phyloP scores from a whole-genome alignment of 2,888 invertebrate genomes.

The Patella ulyssiponensis region DNA sequence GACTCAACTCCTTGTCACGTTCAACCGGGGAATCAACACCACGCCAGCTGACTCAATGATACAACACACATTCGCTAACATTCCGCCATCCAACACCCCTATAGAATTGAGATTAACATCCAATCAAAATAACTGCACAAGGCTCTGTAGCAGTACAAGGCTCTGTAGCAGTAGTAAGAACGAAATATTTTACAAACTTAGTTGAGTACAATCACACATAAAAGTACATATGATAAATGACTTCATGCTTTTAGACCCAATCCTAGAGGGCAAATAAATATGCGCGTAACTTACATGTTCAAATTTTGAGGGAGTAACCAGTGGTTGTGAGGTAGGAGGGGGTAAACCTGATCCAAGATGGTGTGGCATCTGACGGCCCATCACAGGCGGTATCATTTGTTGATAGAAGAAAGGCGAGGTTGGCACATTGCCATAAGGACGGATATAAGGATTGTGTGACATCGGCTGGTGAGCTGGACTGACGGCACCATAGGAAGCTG shows the following conservation, averaged over 20 bases:
- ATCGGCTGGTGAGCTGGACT: constrained; percentile 64
- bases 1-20: too few relatives aligned
- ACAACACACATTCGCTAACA: too few relatives aligned
- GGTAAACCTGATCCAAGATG: constrained; percentile 51
- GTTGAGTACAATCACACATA: too few relatives aligned
- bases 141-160: too few relatives aligned
- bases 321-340: constrained; percentile 53
- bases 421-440: constrained; percentile 50
- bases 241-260: not conserved
- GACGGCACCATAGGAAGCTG: constrained; percentile 66
- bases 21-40: too few relatives aligned
- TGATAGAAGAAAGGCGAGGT: constrained; percentile 65
- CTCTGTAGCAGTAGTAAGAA: too few relatives aligned
- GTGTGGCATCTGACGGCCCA: constrained; percentile 47
- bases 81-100: too few relatives aligned
- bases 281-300: constrained; percentile 35
- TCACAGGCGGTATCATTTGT: constrained; percentile 58
- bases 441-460: constrained; percentile 59
- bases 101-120: too few relatives aligned
- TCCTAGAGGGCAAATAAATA: not conserved
- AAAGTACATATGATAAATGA: too few relatives aligned
- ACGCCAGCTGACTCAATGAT: too few relatives aligned
- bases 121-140: too few relatives aligned
- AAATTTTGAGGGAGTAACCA: constrained; percentile 38
- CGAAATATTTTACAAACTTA: too few relatives aligned